These are phyloP conservation scores for Orussus abietinus DNA, from an alignment of 1,140 invertebrate species.

Conservation along the genomic window DNA sequence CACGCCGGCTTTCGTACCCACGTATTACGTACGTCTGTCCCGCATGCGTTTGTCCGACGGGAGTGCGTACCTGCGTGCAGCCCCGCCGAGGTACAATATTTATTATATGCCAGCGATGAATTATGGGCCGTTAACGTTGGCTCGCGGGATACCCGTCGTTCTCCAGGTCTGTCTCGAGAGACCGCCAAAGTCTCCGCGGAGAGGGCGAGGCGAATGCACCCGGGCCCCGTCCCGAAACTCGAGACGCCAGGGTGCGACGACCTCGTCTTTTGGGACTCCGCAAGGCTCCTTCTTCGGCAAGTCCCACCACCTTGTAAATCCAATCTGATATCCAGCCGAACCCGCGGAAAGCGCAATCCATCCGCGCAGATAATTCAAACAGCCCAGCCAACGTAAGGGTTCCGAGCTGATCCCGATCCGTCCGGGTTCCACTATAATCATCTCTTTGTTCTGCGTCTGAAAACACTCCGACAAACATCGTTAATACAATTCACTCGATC, in stretches of 20 bases:
- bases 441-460: too few species aligned
- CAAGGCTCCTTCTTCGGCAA: too few species aligned
- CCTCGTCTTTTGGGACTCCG: not conserved
- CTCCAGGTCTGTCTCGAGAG: not conserved
- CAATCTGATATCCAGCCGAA: too few species aligned
- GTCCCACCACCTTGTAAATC: too few species aligned
- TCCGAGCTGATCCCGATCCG: too few species aligned
- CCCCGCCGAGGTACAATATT: conserved; percentile 32
- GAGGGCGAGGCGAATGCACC: not conserved
- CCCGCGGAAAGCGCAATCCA: too few species aligned
- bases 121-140: conserved; percentile 36
- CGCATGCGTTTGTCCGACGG: not conserved
- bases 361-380: too few species aligned
- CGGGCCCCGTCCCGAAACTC: not conserved
- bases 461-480: too few species aligned
- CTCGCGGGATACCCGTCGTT: not conserved
- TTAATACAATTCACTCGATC: too few species aligned
- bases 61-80: conserved; percentile 17
- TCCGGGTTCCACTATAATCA: too few species aligned
- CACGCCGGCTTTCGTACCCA: conserved; percentile 9
- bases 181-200: too few species aligned
- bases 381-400: too few species aligned
- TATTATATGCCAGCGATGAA: conserved; percentile 37
- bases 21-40: conserved; percentile 2
- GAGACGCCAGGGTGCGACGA: not conserved